Evolutionary conservation across 2,888 invertebrate genomes (phyloP).

Genomic region (Ophion slaviceki): DNA sequence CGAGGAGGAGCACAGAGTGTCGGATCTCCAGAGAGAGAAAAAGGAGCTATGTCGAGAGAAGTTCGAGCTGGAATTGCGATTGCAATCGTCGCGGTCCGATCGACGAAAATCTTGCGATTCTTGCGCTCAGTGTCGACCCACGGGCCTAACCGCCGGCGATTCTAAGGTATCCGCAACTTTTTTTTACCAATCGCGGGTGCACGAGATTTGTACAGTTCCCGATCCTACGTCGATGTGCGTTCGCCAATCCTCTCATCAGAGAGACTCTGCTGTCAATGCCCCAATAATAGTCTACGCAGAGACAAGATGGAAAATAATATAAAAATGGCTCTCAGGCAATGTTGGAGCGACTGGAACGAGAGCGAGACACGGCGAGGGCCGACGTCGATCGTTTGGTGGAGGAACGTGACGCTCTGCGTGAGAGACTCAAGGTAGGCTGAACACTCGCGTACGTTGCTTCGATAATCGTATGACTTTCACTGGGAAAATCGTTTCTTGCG

Average conservation of each 20-base stretch:
- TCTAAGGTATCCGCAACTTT: conserved; percentile 47
- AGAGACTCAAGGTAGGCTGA: conserved; percentile 84
- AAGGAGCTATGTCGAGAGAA: conserved; percentile 83
- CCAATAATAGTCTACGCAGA: too few species aligned
- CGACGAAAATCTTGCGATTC: conserved; percentile 69
- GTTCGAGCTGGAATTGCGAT: conserved; percentile 81
- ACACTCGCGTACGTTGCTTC: neutral
- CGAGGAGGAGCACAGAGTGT: conserved; percentile 82
- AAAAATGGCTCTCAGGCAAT: conserved; percentile 74
- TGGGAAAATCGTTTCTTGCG: neutral
- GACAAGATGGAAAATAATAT: too few species aligned
- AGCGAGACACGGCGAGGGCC: conserved; percentile 85
- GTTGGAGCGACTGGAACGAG: conserved; percentile 84
- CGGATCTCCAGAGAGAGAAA: conserved; percentile 83
- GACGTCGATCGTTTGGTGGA: conserved; percentile 86
- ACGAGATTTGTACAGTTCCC: too few species aligned
- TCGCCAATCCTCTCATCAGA: too few species aligned
- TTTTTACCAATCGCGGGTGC: neutral
- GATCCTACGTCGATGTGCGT: too few species aligned
- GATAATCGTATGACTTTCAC: conserved; percentile 6
- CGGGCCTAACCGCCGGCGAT: conserved; percentile 63
- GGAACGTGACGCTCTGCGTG: conserved; percentile 86
- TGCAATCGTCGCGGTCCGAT: conserved; percentile 77
- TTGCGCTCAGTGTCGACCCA: conserved; percentile 72
- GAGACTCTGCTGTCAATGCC: too few species aligned